Conservation (phyloP, 2,888 invertebrate genomes). For the Myopa testacea region DNA sequence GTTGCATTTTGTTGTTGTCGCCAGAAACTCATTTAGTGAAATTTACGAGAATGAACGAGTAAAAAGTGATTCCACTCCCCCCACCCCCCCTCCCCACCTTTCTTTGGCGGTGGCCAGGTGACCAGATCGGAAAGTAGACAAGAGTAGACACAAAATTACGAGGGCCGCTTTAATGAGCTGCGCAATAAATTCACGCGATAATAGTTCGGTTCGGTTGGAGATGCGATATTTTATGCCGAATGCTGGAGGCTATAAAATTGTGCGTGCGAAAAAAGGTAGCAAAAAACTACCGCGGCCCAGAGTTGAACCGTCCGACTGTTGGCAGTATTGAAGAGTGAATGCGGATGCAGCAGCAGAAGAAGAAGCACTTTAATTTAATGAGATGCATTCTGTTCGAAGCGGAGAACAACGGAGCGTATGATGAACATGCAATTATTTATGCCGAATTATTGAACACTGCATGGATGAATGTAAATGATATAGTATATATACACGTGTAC, state of each 20-base stretch:
- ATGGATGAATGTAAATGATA: no score
- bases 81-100: no score
- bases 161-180: constrained; percentile 22
- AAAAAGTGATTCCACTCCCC: background rate
- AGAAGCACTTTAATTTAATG: constrained; percentile 2
- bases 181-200: constrained; percentile 30
- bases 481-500: no score
- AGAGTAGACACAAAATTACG: background rate
- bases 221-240: background rate
- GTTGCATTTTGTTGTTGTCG: background rate
- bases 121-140: no score
- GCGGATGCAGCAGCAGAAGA: no score
- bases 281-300: background rate
- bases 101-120: background rate
- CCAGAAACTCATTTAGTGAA: constrained; percentile 13
- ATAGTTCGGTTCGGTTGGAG: constrained; percentile 19
- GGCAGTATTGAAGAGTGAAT: no score
- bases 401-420: background rate
- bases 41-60: constrained; percentile 9
- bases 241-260: background rate
- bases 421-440: constrained; percentile 5
- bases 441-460: no score
- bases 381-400: background rate
- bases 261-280: background rate
- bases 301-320: background rate